Evolutionary conservation across 2,113 vertebrate species (phyloP).

Genomic region (Andinoacara biseriatus): DNA sequence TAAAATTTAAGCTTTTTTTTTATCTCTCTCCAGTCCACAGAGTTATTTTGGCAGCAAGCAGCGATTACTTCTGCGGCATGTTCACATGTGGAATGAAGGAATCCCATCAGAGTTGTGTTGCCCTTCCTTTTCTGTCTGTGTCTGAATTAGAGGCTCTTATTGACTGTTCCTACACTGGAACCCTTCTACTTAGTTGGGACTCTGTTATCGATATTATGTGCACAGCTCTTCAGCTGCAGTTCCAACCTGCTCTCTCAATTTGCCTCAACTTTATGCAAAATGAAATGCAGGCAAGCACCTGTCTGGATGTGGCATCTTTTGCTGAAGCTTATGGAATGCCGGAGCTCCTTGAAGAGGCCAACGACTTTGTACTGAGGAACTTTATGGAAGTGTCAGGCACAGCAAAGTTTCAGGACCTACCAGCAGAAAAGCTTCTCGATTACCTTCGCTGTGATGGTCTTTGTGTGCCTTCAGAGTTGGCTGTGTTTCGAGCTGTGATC

Average conservation of each 20-base stretch:
- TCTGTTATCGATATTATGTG: conserved; percentile 84
- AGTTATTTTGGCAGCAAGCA: conserved; percentile 87
- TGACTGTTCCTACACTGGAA: conserved; percentile 84
- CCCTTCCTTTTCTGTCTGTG: conserved; percentile 70
- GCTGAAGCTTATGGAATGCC: conserved; percentile 81
- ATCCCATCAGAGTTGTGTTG: conserved; percentile 74
- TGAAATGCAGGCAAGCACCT: conserved; percentile 79
- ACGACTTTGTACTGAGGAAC: conserved; percentile 85
- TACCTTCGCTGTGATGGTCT: conserved; percentile 83
- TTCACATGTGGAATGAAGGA: conserved; percentile 91
- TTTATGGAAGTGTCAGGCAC: conserved; percentile 84
- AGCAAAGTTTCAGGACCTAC: conserved; percentile 83
- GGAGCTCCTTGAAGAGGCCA: conserved; percentile 78
- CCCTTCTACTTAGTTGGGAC: conserved; percentile 82
- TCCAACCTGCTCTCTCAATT: conserved; percentile 82
- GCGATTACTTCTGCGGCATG: conserved; percentile 91
- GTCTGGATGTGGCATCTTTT: conserved; percentile 84
- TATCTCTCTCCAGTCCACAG: conserved; percentile 82
- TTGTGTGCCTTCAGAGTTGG: conserved; percentile 83
- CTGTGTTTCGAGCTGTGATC: conserved; percentile 84
- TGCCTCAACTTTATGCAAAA: conserved; percentile 83
- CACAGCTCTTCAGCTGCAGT: conserved; percentile 87
- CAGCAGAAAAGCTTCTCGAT: conserved; percentile 77
- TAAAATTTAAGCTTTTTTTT: not conserved
- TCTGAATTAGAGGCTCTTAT: conserved; percentile 84